A percentile compares a stretch with the other conserved stretches of the same genome.
phyloP scores from a whole-genome alignment of 2,113 vertebrate genomes.

The Choloepus hoffmanni region DNA sequence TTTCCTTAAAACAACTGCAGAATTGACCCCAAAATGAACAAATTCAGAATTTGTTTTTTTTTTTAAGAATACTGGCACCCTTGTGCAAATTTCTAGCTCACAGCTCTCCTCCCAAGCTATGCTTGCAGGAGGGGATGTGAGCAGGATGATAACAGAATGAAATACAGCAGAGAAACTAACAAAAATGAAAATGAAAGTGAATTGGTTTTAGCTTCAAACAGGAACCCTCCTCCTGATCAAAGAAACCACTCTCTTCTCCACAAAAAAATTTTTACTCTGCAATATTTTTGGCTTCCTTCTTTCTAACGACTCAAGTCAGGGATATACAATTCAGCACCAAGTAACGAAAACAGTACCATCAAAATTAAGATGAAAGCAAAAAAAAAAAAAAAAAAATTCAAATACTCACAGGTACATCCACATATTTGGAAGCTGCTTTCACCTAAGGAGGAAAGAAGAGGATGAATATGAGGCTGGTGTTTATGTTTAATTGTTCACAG shows the following conservation, averaged over 20 bases:
- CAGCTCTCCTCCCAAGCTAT: conserved; percentile 71
- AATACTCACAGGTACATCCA: conserved; percentile 99
- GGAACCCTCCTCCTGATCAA: background rate
- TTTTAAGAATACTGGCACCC: conserved; percentile 82
- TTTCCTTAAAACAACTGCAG: conserved; percentile 85
- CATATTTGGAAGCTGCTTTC: conserved; percentile 99
- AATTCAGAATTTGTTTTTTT: conserved; percentile 86
- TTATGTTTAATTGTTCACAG: conserved; percentile 58
- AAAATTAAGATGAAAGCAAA: conserved; percentile 75
- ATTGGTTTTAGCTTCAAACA: background rate
- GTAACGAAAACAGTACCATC: background rate
- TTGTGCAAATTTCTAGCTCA: conserved; percentile 80
- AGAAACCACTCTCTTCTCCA: background rate
- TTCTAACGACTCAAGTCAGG: conserved; percentile 25
- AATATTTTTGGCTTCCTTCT: conserved; percentile 10
- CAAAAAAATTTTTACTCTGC: background rate
- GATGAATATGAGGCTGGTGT: conserved; percentile 59
- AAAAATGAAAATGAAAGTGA: background rate
- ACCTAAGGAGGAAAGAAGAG: conserved; percentile 91
- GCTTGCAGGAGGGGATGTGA: background rate
- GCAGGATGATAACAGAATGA: background rate
- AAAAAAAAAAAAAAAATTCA: conserved; percentile 67
- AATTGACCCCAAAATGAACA: conserved; percentile 84
- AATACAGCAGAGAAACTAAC: conserved; percentile 2
- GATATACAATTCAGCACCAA: background rate